Conservation (phyloP, 2,888 invertebrate genomes). For the Hydraecia micacea region DNA sequence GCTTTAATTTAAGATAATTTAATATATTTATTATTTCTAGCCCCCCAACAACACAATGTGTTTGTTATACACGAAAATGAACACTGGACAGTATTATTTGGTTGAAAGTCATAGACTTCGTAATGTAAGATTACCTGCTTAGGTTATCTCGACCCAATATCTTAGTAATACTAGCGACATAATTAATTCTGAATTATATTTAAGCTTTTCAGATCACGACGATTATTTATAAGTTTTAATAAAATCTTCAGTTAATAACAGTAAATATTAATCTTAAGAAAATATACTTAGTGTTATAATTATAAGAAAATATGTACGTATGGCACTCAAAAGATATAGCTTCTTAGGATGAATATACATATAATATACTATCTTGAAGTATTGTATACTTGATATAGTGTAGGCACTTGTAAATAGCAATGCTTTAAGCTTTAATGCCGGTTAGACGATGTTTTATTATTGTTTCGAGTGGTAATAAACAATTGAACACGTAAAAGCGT, state of each 20-base stretch:
- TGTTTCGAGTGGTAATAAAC: not conserved
- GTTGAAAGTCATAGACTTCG: slow-evolving; percentile 1
- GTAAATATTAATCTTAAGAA: slow-evolving; percentile 59
- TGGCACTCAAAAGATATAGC: slow-evolving; percentile 67
- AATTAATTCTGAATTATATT: slow-evolving; percentile 54
- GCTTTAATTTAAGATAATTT: not conserved
- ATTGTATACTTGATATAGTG: slow-evolving; percentile 42
- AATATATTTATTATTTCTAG: not conserved
- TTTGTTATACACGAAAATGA: not conserved
- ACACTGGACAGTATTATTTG: slow-evolving; percentile 16
- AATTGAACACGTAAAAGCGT: not conserved
- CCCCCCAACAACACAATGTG: not conserved
- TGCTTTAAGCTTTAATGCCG: slow-evolving; percentile 31
- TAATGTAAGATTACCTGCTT: not conserved
- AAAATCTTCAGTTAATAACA: slow-evolving; percentile 63
- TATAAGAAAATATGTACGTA: slow-evolving; percentile 62
- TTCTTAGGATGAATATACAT: slow-evolving; percentile 49
- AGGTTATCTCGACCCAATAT: slow-evolving; percentile 38
- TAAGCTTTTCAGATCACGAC: slow-evolving; percentile 62
- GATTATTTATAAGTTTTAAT: slow-evolving; percentile 52
- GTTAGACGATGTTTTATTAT: slow-evolving; percentile 7
- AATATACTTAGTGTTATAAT: slow-evolving; percentile 48
- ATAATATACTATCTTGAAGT: slow-evolving; percentile 31
- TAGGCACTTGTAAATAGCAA: slow-evolving; percentile 47
- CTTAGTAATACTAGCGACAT: slow-evolving; percentile 55